Conservation (phyloP, 1,140 invertebrate genomes). For the Ceratina australensis region DNA sequence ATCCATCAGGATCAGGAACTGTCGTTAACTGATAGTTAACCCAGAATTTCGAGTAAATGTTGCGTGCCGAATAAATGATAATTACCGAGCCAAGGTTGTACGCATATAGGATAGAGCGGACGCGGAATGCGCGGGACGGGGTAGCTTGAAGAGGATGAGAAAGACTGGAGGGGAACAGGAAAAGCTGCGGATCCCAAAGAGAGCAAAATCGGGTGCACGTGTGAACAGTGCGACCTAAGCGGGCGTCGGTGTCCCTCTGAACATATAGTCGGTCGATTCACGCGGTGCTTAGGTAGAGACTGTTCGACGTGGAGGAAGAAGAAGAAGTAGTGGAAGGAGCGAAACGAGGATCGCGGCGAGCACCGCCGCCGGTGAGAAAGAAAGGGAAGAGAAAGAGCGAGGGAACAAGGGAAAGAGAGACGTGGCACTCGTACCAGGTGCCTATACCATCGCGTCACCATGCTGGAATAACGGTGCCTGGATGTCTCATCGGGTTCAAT, state of each 20-base stretch:
- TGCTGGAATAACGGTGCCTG: constrained; percentile 69
- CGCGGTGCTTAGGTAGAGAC: constrained; percentile 36
- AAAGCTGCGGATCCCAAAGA: constrained; percentile 42
- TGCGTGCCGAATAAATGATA: constrained; percentile 71
- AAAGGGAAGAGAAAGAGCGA: constrained; percentile 32
- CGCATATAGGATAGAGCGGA: constrained; percentile 39
- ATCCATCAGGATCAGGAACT: background rate
- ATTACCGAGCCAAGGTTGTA: constrained; percentile 60
- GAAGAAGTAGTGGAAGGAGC: constrained; percentile 22
- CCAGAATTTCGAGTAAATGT: constrained; percentile 53
- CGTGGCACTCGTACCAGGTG: constrained; percentile 60
- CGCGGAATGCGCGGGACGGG: background rate
- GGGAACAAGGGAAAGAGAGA: constrained; percentile 11
- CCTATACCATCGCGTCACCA: constrained; percentile 65
- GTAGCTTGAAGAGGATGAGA: background rate
- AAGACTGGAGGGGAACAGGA: constrained; percentile 6
- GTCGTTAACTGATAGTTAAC: constrained; percentile 37
- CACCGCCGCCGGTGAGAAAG: constrained; percentile 5
- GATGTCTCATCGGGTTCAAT: constrained; percentile 74
- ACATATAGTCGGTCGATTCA: constrained; percentile 42
- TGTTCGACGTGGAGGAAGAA: constrained; percentile 29
- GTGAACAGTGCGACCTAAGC: constrained; percentile 75
- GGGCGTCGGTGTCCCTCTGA: constrained; percentile 55
- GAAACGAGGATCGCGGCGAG: constrained; percentile 8
- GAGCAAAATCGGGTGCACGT: constrained; percentile 72